Conservation (phyloP, 2,888 invertebrate genomes). For the Gastrophysa polygoni region DNA sequence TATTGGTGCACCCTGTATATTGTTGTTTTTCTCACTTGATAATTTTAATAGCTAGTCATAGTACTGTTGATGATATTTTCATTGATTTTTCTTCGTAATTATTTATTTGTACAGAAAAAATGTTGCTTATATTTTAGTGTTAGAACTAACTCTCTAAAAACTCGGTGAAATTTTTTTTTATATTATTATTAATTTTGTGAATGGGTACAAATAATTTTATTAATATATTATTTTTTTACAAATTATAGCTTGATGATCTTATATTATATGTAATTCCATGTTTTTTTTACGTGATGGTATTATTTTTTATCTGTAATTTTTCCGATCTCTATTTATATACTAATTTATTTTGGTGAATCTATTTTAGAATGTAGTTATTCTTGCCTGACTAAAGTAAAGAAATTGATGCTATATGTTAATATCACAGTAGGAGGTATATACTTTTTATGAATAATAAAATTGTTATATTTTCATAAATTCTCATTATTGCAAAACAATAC, state of each 20-base stretch:
- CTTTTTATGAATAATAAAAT: slow-evolving; percentile 52
- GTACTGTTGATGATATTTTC: slow-evolving; percentile 48
- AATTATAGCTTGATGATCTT: slow-evolving; percentile 2
- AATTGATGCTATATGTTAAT: slow-evolving; percentile 48
- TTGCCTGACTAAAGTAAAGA: slow-evolving; percentile 48
- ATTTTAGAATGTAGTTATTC: slow-evolving; percentile 43
- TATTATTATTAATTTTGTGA: slow-evolving; percentile 12
- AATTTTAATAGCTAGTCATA: slow-evolving; percentile 53
- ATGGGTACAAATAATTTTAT: slow-evolving; percentile 26
- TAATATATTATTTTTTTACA: slow-evolving; percentile 16
- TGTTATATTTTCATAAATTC: slow-evolving; percentile 51
- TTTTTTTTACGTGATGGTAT: slow-evolving; percentile 23
- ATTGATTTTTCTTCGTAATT: slow-evolving; percentile 40
- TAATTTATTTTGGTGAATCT: slow-evolving; percentile 41
- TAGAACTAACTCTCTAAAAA: slow-evolving; percentile 28
- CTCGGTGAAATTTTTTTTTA: slow-evolving; percentile 23
- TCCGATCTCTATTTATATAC: slow-evolving; percentile 38
- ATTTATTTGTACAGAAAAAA: slow-evolving; percentile 50
- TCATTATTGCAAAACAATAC: no score
- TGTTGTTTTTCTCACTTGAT: slow-evolving; percentile 36
- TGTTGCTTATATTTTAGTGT: slow-evolving; percentile 45
- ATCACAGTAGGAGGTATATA: slow-evolving; percentile 50
- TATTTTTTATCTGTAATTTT: slow-evolving; percentile 33
- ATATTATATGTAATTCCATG: slow-evolving; percentile 9
- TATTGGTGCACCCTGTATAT: slow-evolving; percentile 27